Conservation (phyloP, 2,113 vertebrate genomes). For the Bubo scandiacus region DNA sequence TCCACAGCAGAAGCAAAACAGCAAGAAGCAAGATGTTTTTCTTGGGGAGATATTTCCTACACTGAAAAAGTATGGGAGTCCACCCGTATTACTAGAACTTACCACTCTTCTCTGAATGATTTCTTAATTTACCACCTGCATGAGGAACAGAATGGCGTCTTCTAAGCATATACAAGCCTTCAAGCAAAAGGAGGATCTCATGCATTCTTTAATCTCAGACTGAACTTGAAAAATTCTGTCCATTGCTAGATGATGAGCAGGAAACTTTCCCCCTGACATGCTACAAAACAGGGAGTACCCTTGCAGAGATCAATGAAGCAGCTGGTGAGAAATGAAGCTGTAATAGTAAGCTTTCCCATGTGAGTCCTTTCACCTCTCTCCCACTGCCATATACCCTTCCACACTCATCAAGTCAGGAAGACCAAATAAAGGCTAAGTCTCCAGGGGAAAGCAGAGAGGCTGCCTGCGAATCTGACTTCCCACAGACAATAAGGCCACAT, state of each 20-base stretch:
- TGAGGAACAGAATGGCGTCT: background rate
- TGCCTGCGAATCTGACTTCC: background rate
- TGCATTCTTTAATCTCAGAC: background rate
- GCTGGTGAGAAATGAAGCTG: background rate
- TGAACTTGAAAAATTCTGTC: background rate
- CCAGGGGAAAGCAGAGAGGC: background rate
- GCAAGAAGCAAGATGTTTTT: background rate
- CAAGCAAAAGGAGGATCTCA: background rate
- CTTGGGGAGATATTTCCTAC: background rate
- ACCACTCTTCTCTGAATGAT: background rate
- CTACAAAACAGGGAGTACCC: background rate
- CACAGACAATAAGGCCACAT: background rate
- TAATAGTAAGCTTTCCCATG: background rate
- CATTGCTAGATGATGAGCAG: background rate
- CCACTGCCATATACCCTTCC: background rate
- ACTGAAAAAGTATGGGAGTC: background rate
- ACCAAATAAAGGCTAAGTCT: background rate
- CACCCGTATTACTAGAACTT: background rate
- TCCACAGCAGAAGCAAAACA: background rate
- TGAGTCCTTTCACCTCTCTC: background rate
- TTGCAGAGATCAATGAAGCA: background rate
- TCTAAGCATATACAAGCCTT: background rate
- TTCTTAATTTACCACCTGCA: background rate
- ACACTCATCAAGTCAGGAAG: background rate
- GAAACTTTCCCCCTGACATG: rapidly evolving